phyloP scores from a whole-genome alignment of 2,888 invertebrate genomes.

The Torymus tubicola region DNA sequence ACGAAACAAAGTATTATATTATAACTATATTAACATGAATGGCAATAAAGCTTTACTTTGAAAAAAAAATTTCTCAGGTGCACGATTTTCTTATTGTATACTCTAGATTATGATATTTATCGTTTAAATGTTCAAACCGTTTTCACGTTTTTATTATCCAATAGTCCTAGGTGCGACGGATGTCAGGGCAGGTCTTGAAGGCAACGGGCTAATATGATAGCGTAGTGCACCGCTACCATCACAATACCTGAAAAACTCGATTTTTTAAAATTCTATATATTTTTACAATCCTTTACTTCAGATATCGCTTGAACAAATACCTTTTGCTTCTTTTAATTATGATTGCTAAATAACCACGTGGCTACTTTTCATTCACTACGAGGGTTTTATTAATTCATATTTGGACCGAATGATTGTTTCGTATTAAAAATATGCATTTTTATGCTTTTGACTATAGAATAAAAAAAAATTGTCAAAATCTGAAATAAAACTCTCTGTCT shows the following conservation, averaged over 20 bases:
- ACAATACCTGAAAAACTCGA: slow-evolving; percentile 10
- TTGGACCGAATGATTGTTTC: too few relatives aligned
- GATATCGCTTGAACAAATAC: not conserved
- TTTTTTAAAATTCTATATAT: not conserved
- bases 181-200: slow-evolving; percentile 68
- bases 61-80: slow-evolving; percentile 55
- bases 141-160: slow-evolving; percentile 25
- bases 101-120: slow-evolving; percentile 9
- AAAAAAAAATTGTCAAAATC: too few relatives aligned
- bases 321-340: not conserved
- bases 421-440: too few relatives aligned
- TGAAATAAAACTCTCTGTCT: too few relatives aligned
- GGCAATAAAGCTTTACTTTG: slow-evolving; percentile 70
- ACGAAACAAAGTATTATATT: slow-evolving; percentile 55
- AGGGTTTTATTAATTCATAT: too few relatives aligned
- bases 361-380: too few relatives aligned
- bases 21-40: slow-evolving; percentile 64
- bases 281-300: slow-evolving; percentile 3
- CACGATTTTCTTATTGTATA: slow-evolving; percentile 42
- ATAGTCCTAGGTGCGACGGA: slow-evolving; percentile 57
- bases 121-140: slow-evolving; percentile 13
- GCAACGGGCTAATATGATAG: slow-evolving; percentile 33
- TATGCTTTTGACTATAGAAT: too few relatives aligned
- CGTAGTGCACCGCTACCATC: not conserved
- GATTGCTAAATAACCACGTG: too few relatives aligned